Conservation (phyloP, 2,888 invertebrate genomes). For the Eudemis profundana region DNA sequence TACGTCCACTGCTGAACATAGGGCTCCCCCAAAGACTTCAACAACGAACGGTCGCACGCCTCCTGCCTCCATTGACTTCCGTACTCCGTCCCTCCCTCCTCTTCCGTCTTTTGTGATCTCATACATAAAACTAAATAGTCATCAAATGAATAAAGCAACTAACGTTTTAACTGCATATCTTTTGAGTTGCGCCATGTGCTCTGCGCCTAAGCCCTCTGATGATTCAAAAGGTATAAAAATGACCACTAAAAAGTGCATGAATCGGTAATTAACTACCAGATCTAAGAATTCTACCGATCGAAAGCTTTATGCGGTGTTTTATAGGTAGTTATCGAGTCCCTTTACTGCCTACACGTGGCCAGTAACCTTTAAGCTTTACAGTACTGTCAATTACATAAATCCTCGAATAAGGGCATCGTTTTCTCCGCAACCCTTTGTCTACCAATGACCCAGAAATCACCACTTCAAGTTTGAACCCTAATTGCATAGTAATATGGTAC, state of each 20-base stretch:
- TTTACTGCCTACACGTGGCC: slow-evolving; percentile 23
- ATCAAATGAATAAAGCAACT: no score
- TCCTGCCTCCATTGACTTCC: no score
- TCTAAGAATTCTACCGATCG: background rate
- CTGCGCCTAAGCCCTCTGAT: background rate
- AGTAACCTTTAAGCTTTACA: slow-evolving; percentile 39
- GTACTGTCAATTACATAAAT: slow-evolving; percentile 54
- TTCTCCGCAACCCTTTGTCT: slow-evolving; percentile 71
- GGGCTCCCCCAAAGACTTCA: no score
- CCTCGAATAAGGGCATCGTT: slow-evolving; percentile 66
- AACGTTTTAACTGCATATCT: no score
- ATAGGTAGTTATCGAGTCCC: background rate
- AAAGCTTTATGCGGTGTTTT: background rate
- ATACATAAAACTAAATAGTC: no score
- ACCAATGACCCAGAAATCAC: slow-evolving; percentile 50
- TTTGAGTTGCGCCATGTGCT: no score
- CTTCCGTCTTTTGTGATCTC: no score
- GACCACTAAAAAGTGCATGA: background rate
- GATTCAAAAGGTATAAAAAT: background rate
- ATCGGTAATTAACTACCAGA: background rate
- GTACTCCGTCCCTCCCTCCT: no score
- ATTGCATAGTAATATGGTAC: slow-evolving; percentile 52
- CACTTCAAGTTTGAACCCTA: slow-evolving; percentile 56
- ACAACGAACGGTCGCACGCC: no score
- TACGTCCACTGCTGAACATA: no score